Conservation (phyloP, 2,888 invertebrate species). For the Sinodicranocentrus sp. region DNA sequence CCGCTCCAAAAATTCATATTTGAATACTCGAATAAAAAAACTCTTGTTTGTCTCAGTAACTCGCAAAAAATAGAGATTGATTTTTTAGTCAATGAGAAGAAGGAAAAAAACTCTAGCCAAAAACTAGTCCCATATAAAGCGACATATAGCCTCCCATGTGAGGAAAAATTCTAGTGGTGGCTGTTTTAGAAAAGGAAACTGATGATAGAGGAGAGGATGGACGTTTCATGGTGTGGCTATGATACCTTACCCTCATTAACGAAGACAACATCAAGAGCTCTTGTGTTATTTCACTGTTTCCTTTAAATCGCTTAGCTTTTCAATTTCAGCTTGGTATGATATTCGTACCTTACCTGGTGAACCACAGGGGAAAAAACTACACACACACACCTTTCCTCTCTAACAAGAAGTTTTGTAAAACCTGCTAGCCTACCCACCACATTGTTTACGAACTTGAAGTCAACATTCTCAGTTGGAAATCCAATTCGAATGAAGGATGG, state of each 20-base stretch:
- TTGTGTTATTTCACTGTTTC: not conserved
- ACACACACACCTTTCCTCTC: constrained; percentile 19
- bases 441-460: constrained; percentile 69
- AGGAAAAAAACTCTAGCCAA: no score
- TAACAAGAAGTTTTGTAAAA: constrained; percentile 50
- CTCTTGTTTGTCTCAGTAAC: no score
- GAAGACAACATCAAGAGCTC: constrained; percentile 37
- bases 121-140: no score
- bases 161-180: constrained; percentile 2
- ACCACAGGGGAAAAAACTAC: not conserved
- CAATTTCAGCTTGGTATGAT: constrained; percentile 14
- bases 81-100: no score
- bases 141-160: no score
- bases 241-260: constrained; percentile 68
- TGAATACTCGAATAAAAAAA: no score
- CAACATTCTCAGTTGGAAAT: constrained; percentile 66
- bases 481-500: constrained; percentile 67
- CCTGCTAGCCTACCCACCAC: constrained; percentile 64
- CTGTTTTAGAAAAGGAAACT: constrained; percentile 25
- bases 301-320: constrained; percentile 7
- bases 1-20: no score
- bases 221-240: constrained; percentile 62
- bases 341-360: not conserved
- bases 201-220: constrained; percentile 45
- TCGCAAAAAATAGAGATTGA: no score